Evolutionary conservation across 2,888 invertebrate genomes (phyloP).

Genomic region (Hirtodrosophila cameraria): DNA sequence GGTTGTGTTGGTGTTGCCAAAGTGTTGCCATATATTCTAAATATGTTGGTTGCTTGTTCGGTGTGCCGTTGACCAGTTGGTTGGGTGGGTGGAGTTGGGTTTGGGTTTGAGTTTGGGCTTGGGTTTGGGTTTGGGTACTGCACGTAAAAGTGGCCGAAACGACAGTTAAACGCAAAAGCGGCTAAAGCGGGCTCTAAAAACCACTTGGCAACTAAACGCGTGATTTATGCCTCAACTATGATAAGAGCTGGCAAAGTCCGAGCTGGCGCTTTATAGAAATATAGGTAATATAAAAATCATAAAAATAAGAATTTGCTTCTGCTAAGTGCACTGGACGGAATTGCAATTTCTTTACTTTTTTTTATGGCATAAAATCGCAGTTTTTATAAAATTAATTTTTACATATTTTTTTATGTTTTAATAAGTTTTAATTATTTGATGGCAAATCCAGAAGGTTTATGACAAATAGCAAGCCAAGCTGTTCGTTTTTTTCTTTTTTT

Average conservation of each 20-base stretch:
- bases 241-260: slow-evolving; percentile 60
- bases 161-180: slow-evolving; percentile 72
- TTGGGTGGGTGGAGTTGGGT: slow-evolving; percentile 3
- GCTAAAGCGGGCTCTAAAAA: slow-evolving; percentile 52
- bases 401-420: no score
- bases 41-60: slow-evolving; percentile 69
- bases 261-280: neutral
- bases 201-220: slow-evolving; percentile 80
- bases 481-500: no score
- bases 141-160: slow-evolving; percentile 59
- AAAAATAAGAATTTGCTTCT: slow-evolving; percentile 2
- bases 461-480: no score
- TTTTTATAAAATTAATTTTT: no score
- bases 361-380: no score
- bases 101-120: neutral
- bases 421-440: no score
- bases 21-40: slow-evolving; percentile 81
- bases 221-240: slow-evolving; percentile 71
- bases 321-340: no score
- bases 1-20: slow-evolving; percentile 76
- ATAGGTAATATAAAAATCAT: slow-evolving; percentile 3
- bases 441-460: no score
- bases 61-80: slow-evolving; percentile 42
- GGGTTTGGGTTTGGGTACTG: slow-evolving; percentile 1
- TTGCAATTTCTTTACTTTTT: no score